These are phyloP conservation scores for Arge pagana DNA, from an alignment of 2,888 invertebrate species.

Conservation along the genomic window DNA sequence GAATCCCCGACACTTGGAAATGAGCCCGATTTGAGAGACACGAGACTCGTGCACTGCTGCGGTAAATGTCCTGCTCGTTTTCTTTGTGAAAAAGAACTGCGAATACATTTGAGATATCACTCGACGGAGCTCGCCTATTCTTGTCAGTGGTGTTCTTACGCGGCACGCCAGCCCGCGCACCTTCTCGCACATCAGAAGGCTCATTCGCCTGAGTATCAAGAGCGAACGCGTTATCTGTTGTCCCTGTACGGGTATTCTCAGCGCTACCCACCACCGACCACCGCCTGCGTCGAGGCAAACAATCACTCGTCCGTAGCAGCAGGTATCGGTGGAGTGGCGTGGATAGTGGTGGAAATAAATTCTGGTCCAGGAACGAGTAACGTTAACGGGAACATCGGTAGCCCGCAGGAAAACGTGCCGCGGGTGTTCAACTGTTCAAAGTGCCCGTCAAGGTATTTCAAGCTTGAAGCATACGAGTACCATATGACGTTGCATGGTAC, in stretches of 20 bases:
- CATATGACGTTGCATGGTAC: constrained; percentile 72
- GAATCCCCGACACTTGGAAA: constrained; percentile 40
- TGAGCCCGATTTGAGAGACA: constrained; percentile 48
- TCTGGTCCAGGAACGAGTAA: not conserved
- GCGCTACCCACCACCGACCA: constrained; percentile 68
- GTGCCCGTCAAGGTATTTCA: constrained; percentile 77
- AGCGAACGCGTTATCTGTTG: constrained; percentile 72
- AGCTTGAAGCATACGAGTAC: constrained; percentile 71
- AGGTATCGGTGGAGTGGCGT: constrained; percentile 37
- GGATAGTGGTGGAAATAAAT: constrained; percentile 49
- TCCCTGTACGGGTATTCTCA: constrained; percentile 69
- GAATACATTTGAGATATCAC: constrained; percentile 75
- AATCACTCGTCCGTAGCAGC: constrained; percentile 29
- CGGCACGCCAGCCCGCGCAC: constrained; percentile 72
- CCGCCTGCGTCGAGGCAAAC: constrained; percentile 51
- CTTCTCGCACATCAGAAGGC: constrained; percentile 72
- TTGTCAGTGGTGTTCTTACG: constrained; percentile 79
- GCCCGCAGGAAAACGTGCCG: constrained; percentile 34
- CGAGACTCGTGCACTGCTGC: constrained; percentile 70
- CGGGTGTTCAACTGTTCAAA: constrained; percentile 62
- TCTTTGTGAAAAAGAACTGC: constrained; percentile 74
- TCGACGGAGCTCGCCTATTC: constrained; percentile 66
- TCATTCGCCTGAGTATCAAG: constrained; percentile 79
- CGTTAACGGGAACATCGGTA: constrained; percentile 20
- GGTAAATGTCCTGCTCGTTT: constrained; percentile 83